Percentiles rank a stretch among this genome's conserved stretches.
Evolutionary conservation across 2,888 invertebrate genomes (phyloP).

Genomic region (Nomada flava): DNA sequence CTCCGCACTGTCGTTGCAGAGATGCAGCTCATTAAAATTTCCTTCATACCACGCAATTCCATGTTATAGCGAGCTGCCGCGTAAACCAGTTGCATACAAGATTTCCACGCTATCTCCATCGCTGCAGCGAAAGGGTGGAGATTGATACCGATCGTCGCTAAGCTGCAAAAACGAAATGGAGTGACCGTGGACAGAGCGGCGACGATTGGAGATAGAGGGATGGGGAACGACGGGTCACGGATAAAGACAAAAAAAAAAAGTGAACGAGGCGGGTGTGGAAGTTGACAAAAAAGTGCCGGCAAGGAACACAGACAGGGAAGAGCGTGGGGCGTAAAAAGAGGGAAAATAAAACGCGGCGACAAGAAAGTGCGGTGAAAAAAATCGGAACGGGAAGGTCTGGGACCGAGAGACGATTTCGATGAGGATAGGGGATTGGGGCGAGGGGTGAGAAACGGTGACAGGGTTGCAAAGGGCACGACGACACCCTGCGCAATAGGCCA

Average conservation of each 20-base stretch:
- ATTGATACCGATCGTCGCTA: conserved; percentile 27
- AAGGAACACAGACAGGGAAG: too few species aligned
- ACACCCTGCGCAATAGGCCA: conserved; percentile 44
- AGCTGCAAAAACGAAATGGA: not conserved
- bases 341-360: not conserved
- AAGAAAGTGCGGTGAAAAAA: not conserved
- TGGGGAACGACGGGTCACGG: not conserved
- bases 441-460: conserved; percentile 39
- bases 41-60: too few species aligned
- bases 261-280: conserved; percentile 4
- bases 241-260: not conserved
- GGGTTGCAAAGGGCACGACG: conserved; percentile 34
- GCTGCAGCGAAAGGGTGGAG: not conserved
- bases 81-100: too few species aligned
- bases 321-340: not conserved
- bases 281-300: not conserved
- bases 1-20: too few species aligned
- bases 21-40: too few species aligned
- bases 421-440: not conserved
- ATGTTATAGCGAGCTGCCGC: too few species aligned
- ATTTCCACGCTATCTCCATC: conserved; percentile 4
- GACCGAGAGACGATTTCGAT: conserved; percentile 1
- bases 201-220: not conserved
- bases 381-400: not conserved
- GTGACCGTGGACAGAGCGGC: conserved; percentile 11